phyloP scores from a whole-genome alignment of 2,113 vertebrate genomes.

The Salvelinus fontinalis region DNA sequence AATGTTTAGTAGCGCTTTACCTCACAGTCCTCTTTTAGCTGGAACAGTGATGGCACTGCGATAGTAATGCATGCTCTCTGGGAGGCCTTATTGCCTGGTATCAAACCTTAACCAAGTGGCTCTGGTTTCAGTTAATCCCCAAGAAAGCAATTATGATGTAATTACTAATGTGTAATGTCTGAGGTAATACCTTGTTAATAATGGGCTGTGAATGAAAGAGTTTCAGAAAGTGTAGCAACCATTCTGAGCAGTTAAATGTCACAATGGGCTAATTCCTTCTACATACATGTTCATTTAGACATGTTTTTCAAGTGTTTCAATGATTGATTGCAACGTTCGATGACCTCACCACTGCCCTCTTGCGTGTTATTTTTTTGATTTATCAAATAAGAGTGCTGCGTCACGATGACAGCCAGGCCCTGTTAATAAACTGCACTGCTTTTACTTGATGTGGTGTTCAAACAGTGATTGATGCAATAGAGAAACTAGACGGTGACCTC shows the following conservation, averaged over 20 bases:
- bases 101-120: background rate
- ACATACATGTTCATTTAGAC: background rate
- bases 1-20: conserved; percentile 16
- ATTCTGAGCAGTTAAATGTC: background rate
- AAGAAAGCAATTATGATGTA: background rate
- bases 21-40: background rate
- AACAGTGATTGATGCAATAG: conserved; percentile 60
- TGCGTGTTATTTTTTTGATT: background rate
- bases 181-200: background rate
- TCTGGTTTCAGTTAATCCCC: background rate
- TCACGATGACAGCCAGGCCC: conserved; percentile 6
- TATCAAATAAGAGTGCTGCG: conserved; percentile 8
- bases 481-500: conserved; percentile 46
- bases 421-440: conserved; percentile 57
- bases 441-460: conserved; percentile 30
- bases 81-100: background rate
- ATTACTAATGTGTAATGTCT: background rate
- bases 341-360: background rate
- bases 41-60: background rate
- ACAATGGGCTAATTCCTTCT: background rate
- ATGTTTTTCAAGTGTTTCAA: too few relatives aligned
- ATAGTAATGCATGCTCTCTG: background rate
- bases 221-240: background rate
- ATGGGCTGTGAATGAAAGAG: background rate
- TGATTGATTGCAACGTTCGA: background rate